Percentiles rank a stretch among this genome's conserved stretches.
These are phyloP conservation scores for Dreissena rostriformis DNA, from an alignment of 1,140 invertebrate species.

Conservation along the genomic window DNA sequence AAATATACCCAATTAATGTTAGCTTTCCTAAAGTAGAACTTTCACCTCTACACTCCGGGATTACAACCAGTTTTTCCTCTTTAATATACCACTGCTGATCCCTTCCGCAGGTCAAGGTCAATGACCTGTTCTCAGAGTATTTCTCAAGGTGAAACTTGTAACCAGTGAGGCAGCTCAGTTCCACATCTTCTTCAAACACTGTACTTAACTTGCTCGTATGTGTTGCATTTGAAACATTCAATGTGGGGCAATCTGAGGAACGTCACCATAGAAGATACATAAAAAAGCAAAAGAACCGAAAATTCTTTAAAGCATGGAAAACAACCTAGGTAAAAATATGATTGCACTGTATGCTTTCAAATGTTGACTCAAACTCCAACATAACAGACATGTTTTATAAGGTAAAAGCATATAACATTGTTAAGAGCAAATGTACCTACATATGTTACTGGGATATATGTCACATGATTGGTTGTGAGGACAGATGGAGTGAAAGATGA, in stretches of 20 bases:
- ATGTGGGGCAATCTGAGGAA: conserved; percentile 16
- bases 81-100: conserved; percentile 12
- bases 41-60: conserved; percentile 35
- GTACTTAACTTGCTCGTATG: background rate
- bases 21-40: background rate
- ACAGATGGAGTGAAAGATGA: background rate
- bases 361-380: too few species aligned
- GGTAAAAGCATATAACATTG: background rate
- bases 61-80: conserved; percentile 1
- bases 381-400: background rate
- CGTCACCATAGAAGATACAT: background rate
- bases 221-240: conserved; percentile 11
- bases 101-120: background rate
- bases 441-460: background rate
- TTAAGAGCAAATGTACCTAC: background rate
- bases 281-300: too few species aligned
- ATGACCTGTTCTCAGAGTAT: background rate
- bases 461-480: background rate
- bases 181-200: conserved; percentile 5
- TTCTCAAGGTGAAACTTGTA: conserved; percentile 27
- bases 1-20: too few species aligned
- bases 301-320: too few species aligned
- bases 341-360: too few species aligned
- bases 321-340: too few species aligned
- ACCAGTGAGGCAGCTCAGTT: conserved; percentile 16